Evolutionary conservation across 1,140 invertebrate genomes (phyloP), one percentile per base, ranked within the genome.

Genomic region (Cyclina sinensis): DNA sequence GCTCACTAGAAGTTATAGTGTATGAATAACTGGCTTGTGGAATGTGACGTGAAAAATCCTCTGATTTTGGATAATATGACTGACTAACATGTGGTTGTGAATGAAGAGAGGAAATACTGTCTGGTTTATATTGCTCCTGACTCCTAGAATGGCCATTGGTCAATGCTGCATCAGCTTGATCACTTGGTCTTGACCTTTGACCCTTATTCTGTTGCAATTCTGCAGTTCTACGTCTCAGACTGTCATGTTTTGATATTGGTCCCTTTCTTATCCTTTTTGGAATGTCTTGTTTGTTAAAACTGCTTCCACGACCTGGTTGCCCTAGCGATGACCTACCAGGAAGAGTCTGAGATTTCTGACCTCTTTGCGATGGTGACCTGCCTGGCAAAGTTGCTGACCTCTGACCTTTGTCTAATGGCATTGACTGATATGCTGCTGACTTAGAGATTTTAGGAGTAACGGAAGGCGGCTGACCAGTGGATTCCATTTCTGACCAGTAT

Each of bases 401-500:
- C 51, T 78, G 74, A 79, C 73, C 85, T 80, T 87, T 32, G 18
- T 79, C 85, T 27, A 87, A 48, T 27, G 84, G 84, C 39, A 59
- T 39, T 21, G 70, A 65, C 24, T 76, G 73, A 24, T 48, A 37
- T 46, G 85, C 70, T 32, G 70, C 51, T 0, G 81, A 68, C 62
- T 87, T 87, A 1, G 85, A 70, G 30, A 48, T 84, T 81, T 90
- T 90, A 48, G 51, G 87, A 43, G 59, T 54, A 3, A 87, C 86
- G 62, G 89, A 80, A 1, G 91, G 90, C 12, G 90, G 91, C 59
- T 62, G 90, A 24, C 86, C 87, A 12, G 91, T 93, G 70, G 92
- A 89, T 37, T 92, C 88, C 87, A 94, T 91, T 87, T 93, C 92
- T 32, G 82, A 73, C 94, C 94, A 95, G 70, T 92, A 94, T 30